Percentiles rank a stretch among this genome's conserved stretches.
These are phyloP conservation scores for Malurus splendens DNA, from an alignment of 2,797 vertebrate genomes.

Conservation along the genomic window DNA sequence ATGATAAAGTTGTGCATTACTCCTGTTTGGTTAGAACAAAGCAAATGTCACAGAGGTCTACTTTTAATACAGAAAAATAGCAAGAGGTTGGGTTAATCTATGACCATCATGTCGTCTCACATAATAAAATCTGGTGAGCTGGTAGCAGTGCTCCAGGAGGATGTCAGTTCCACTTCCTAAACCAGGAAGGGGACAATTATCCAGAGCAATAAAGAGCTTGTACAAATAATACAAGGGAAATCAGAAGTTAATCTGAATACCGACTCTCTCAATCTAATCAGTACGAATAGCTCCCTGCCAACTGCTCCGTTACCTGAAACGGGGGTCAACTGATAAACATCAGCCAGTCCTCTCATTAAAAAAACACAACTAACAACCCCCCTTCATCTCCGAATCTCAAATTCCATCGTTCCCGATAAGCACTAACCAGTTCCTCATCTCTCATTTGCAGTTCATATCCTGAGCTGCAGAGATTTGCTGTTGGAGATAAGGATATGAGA, in stretches of 20 bases:
- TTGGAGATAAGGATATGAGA: slow-evolving; percentile 29
- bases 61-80: slow-evolving; percentile 14
- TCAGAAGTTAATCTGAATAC: slow-evolving; percentile 40
- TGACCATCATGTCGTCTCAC: background rate
- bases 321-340: slow-evolving; percentile 46
- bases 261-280: slow-evolving; percentile 6
- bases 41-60: background rate
- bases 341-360: slow-evolving; percentile 25
- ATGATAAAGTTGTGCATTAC: background rate
- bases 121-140: background rate
- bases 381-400: slow-evolving; percentile 31
- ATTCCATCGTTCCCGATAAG: slow-evolving; percentile 30
- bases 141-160: background rate
- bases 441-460: slow-evolving; percentile 46
- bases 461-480: slow-evolving; percentile 27
- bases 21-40: background rate
- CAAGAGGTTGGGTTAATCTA: slow-evolving; percentile 1
- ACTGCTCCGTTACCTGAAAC: slow-evolving; percentile 37
- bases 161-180: background rate
- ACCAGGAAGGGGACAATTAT: slow-evolving; percentile 15
- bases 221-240: slow-evolving; percentile 19
- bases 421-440: slow-evolving; percentile 28
- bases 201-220: slow-evolving; percentile 16
- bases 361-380: background rate
- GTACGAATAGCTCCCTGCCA: slow-evolving; percentile 10